Conservation (phyloP, 2,888 invertebrate species). For the Xylota segnis region DNA sequence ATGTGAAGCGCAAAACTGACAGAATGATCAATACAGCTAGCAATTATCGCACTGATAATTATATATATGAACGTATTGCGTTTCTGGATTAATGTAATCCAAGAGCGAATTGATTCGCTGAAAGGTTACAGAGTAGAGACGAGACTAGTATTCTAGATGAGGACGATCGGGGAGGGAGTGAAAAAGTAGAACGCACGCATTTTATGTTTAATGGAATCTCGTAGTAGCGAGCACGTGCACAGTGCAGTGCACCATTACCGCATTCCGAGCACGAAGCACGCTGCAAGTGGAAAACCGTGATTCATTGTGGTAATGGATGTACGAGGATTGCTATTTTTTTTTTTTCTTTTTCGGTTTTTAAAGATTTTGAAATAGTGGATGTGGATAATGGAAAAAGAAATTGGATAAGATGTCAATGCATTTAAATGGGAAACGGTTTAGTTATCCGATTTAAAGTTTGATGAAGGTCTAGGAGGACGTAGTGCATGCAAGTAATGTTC, state of each 20-base stretch:
- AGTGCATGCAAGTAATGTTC: too few relatives aligned
- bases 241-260: constrained; percentile 2
- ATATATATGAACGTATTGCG: neutral
- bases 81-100: constrained; percentile 8
- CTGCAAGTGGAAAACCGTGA: constrained; percentile 19
- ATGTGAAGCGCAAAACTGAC: neutral
- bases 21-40: neutral
- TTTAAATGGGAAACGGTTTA: neutral
- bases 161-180: neutral
- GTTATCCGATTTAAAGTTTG: neutral
- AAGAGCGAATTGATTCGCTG: constrained; percentile 15
- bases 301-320: constrained; percentile 8
- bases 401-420: constrained; percentile 3
- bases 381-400: constrained; percentile 9
- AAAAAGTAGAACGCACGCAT: constrained; percentile 26
- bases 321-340: neutral
- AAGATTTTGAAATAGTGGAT: neutral
- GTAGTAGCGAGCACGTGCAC: constrained; percentile 12
- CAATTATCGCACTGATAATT: constrained; percentile 15
- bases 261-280: constrained; percentile 16
- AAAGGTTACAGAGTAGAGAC: constrained; percentile 2
- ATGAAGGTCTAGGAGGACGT: neutral
- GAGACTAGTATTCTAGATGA: neutral
- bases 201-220: neutral
- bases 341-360: neutral